Percentiles rank a stretch among this genome's conserved stretches.
phyloP scores from a whole-genome alignment of 2,797 vertebrate genomes.

The Selene dorsalis region DNA sequence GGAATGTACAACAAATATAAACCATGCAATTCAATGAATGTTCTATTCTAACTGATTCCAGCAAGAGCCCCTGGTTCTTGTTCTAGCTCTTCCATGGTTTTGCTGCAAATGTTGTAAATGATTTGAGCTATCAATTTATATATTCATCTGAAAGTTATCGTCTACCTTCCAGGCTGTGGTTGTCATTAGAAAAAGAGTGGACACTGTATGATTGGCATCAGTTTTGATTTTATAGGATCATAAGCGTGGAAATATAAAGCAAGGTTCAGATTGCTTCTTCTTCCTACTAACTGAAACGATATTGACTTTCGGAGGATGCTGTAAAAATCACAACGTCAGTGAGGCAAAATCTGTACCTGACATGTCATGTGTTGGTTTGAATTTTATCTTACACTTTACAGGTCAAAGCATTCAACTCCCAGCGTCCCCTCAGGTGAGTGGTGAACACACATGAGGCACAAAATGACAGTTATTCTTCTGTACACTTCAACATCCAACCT shows the following conservation, averaged over 20 bases:
- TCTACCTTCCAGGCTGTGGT: conserved; percentile 48
- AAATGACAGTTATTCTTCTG: conserved; percentile 48
- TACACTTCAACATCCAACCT: conserved; percentile 30
- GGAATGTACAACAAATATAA: neutral
- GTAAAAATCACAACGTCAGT: conserved; percentile 45
- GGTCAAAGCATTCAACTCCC: conserved; percentile 35
- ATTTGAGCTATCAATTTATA: conserved; percentile 41
- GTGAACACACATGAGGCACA: conserved; percentile 15
- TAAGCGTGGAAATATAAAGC: conserved; percentile 59
- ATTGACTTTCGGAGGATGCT: conserved; percentile 24
- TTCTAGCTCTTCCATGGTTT: conserved; percentile 10
- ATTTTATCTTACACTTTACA: conserved; percentile 37
- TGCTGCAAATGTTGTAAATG: conserved; percentile 28
- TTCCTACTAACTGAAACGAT: conserved; percentile 13
- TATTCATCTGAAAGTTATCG: conserved; percentile 49
- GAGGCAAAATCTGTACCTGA: conserved; percentile 29
- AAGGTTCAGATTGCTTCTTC: conserved; percentile 36
- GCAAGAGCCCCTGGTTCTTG: neutral
- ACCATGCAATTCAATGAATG: neutral
- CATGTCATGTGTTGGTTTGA: conserved; percentile 35
- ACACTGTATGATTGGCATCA: conserved; percentile 65
- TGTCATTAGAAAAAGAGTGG: conserved; percentile 58
- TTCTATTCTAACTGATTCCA: neutral
- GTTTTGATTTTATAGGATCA: conserved; percentile 64
- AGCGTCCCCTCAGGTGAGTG: conserved; percentile 48